Conservation (phyloP, 1,140 invertebrate genomes). For the Diorhabda elongata region DNA sequence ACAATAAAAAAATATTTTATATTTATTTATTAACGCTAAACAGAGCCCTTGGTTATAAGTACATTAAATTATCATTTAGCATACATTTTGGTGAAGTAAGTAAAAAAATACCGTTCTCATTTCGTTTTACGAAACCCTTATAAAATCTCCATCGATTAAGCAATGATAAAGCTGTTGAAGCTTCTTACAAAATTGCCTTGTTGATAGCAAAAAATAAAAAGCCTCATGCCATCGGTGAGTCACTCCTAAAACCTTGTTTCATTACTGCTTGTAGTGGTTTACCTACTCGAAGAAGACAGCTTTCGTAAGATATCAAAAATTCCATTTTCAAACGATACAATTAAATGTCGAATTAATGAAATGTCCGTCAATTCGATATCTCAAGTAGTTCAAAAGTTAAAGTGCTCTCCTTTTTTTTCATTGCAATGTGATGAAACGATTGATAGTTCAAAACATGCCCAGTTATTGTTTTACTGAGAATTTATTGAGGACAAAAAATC, state of each 20-base stretch:
- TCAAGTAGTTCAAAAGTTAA: slow-evolving; percentile 24
- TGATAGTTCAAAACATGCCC: slow-evolving; percentile 7
- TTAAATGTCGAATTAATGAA: slow-evolving; percentile 18
- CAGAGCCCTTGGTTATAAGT: too few species aligned
- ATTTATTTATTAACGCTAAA: too few species aligned
- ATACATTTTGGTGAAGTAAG: too few species aligned
- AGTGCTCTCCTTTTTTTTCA: slow-evolving; percentile 17
- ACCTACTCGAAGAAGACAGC: not conserved
- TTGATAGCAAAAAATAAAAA: slow-evolving; percentile 22
- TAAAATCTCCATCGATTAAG: too few species aligned
- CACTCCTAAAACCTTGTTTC: slow-evolving; percentile 17
- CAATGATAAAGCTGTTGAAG: slow-evolving; percentile 24
- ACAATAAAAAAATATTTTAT: too few species aligned
- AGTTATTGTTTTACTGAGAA: slow-evolving; percentile 12
- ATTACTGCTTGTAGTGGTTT: slow-evolving; percentile 15
- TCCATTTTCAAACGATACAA: slow-evolving; percentile 26
- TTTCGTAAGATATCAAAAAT: slow-evolving; percentile 21
- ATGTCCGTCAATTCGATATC: slow-evolving; percentile 25
- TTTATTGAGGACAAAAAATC: slow-evolving; percentile 10
- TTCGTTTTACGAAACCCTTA: too few species aligned
- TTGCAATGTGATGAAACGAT: slow-evolving; percentile 21
- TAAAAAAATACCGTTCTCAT: too few species aligned
- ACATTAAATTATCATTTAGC: too few species aligned
- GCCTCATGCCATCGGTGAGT: slow-evolving; percentile 12
- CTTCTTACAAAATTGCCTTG: slow-evolving; percentile 30